Base-by-base conservation (phyloP, 2,888 invertebrate species). In the Drosophila stalkeri region DNA sequence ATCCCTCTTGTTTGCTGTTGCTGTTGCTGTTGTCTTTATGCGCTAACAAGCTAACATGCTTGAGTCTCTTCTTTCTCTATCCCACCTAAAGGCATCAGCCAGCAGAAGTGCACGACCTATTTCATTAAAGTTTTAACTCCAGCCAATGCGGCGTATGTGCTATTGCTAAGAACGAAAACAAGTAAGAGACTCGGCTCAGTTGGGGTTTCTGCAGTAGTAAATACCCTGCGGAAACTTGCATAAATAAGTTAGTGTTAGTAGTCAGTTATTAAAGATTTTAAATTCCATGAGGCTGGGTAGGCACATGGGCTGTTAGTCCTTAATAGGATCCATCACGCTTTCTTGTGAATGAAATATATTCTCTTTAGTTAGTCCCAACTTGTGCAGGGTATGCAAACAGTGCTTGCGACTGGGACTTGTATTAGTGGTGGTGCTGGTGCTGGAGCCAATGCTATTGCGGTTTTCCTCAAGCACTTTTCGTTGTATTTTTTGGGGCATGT, bases 91-190 rank as follows among this genome's bases (percentile, higher is more conserved):
- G 49, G 31, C 61, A 49, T 47, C 60, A 64, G 56, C 69, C 57
- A 54, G 39, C 23, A 49, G 46, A 47, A 61, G 63, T 52, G 55
- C 55, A 35, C 66, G 59, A 76, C 76, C 67, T 76, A 82, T 82
- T 86, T 82, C 67, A 79, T 81, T 82, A 75, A 82, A 76, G 72
- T 81, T 83, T 67, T 44, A 71, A 64, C 47, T 59, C 62, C 62
- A 35, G 68, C 71, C 71, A 67, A 72, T 71, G 75, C 66, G 70
- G 72, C 73, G 83, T 72, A 78, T 78, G 64, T 63, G 68, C 70
- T 63, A 66, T 64, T 74, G 60, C 70, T 75, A 65, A 62, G 66
- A 72, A 43, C 35, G 18, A 64, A 55, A 64, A 68, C 71, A 59
- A 39, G 16, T 12, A 11, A 51, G 18, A 51, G 51, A 7, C 12